Evolutionary conservation across 2,797 vertebrate genomes (phyloP), one percentile per base, ranked within the genome.

Genomic region (Menidia menidia): DNA sequence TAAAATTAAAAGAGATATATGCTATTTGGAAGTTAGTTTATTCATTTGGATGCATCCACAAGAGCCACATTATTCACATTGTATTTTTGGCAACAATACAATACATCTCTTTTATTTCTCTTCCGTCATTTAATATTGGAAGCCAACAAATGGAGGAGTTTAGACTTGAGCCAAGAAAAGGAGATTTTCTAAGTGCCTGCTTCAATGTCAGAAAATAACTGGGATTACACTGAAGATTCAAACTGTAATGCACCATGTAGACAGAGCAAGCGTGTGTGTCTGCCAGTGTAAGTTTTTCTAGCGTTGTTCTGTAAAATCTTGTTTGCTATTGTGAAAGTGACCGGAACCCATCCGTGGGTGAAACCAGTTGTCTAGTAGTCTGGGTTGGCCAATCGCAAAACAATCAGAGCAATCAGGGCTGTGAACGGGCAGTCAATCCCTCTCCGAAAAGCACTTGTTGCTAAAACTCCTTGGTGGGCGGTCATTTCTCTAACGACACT

Each of bases 141-240:
- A 16, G 14, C 31, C 3, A 67, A 77, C 82, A 80, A 77, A 80
- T 56, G 51, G 35, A 71, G 61, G 75, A 70, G 61, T 25, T 83
- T 54, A 6, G 1, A 8, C 71, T 57, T 1, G 3, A 74, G 78
- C 76, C 77, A 87, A 78, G 35, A 73, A 45, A 41, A 57, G 61
- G 32, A 77, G 75, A 77, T 78, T 81, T 81, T 82, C 68, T 62
- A 54, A 81, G 68, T 69, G 64, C 72, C 64, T 77, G 78, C 68
- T 75, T 70, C 64, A 4, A 65, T 77, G 84, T 80, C 84, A 83
- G 65, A 50, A 64, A 81, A 78, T 77, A 70, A 77, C 68, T 69
- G 72, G 80, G 68, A 82, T 77, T 80, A 78, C 83, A 78, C 70
- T 74, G 44, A 75, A 83, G 86, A 88, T 82, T 69, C 77, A 70